Conservation (phyloP, 2,797 vertebrate genomes). For the Luscinia megarhynchos region DNA sequence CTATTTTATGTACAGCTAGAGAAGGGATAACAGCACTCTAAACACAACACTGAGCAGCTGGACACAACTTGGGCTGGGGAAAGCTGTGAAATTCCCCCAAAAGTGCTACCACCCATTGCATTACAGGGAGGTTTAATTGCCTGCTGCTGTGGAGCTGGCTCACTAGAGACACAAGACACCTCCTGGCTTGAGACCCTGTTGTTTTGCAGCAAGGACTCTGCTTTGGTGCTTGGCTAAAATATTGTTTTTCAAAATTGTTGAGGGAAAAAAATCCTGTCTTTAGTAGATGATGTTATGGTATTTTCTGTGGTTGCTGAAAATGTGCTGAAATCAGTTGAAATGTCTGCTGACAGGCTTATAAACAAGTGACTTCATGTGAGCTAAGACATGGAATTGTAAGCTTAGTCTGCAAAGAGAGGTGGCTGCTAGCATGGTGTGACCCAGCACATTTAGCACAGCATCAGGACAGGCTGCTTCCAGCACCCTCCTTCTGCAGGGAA, state of each 20-base stretch:
- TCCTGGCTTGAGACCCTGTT: not conserved
- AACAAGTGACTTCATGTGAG: not conserved
- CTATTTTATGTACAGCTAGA: not conserved
- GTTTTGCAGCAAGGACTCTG: not conserved
- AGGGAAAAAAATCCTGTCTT: not conserved
- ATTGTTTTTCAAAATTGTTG: slow-evolving; percentile 31
- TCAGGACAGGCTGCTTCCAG: not conserved
- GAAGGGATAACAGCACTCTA: not conserved
- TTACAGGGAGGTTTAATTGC: not conserved
- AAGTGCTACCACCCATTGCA: not conserved
- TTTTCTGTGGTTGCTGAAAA: slow-evolving; percentile 20
- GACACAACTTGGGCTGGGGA: not conserved
- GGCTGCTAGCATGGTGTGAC: not conserved
- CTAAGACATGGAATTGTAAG: not conserved
- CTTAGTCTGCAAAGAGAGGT: not conserved
- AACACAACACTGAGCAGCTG: not conserved
- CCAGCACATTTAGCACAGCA: not conserved
- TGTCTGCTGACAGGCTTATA: not conserved
- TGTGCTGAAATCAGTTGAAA: slow-evolving; percentile 9
- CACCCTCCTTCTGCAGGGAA: not conserved
- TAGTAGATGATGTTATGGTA: slow-evolving; percentile 2
- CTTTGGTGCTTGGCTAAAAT: slow-evolving; percentile 10
- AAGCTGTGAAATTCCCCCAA: slow-evolving; percentile 5
- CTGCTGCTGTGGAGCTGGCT: not conserved
- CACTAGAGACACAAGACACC: not conserved